These are phyloP conservation scores for Lerista edwardsae DNA, from an alignment of 2,797 vertebrate genomes.

Conservation along the genomic window DNA sequence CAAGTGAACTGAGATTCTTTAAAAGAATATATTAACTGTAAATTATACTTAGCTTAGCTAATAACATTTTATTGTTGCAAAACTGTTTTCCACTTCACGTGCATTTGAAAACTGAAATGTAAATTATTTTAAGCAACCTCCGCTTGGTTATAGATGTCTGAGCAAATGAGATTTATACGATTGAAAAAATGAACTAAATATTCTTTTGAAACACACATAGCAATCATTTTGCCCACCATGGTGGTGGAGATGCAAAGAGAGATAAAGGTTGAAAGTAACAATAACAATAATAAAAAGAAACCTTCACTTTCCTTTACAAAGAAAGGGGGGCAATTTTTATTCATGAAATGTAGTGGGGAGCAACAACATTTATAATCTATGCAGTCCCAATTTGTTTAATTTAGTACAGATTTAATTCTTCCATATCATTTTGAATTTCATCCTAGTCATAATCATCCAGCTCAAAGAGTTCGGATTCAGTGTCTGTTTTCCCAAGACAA, in stretches of 20 bases:
- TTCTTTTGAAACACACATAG: constrained; percentile 36
- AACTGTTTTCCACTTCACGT: constrained; percentile 63
- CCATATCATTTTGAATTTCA: not conserved
- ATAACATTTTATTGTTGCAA: constrained; percentile 67
- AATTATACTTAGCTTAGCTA: constrained; percentile 66
- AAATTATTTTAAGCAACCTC: constrained; percentile 65
- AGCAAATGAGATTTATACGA: constrained; percentile 64
- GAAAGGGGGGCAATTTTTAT: constrained; percentile 31
- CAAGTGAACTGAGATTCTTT: constrained; percentile 65
- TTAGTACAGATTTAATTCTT: not conserved
- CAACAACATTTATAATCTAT: not conserved
- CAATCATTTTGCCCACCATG: constrained; percentile 23
- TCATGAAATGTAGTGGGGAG: not conserved
- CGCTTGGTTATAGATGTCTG: constrained; percentile 51
- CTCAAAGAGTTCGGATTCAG: constrained; percentile 6
- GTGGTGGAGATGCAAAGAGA: constrained; percentile 30
- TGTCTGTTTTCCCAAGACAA: not conserved
- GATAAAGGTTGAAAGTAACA: constrained; percentile 13
- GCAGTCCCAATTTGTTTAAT: not conserved
- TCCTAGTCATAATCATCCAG: not conserved
- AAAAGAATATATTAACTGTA: constrained; percentile 62
- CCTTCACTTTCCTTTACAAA: not conserved
- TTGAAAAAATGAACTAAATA: constrained; percentile 51
- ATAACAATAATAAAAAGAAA: no score
- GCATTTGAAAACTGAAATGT: constrained; percentile 64